Evolutionary conservation across 1,140 invertebrate species (phyloP).

Genomic region (Marisa cornuarietis): DNA sequence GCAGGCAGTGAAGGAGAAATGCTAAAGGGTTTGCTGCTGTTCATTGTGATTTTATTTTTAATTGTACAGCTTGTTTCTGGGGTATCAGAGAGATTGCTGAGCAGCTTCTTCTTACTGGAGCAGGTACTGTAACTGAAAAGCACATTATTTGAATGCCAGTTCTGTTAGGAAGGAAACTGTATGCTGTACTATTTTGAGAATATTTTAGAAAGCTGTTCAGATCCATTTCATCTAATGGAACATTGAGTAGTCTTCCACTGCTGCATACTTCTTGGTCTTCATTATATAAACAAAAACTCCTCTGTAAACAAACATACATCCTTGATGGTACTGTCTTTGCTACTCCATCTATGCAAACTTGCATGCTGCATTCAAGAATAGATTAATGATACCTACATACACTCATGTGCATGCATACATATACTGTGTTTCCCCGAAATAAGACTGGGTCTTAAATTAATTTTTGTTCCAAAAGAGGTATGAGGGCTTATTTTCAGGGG

Average conservation of each 20-base stretch:
- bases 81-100: constrained; percentile 52
- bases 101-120: constrained; percentile 38
- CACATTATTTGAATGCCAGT: no score
- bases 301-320: background rate
- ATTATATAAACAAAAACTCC: background rate
- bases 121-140: constrained; percentile 28
- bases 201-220: no score
- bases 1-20: background rate
- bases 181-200: no score
- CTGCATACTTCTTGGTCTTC: background rate
- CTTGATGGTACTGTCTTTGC: background rate
- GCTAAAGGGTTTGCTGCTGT: background rate
- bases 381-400: background rate
- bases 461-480: no score
- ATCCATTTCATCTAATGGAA: no score
- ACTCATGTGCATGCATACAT: background rate
- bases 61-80: constrained; percentile 55
- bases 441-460: no score
- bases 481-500: no score
- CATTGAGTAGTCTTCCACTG: no score
- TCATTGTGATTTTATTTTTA: constrained; percentile 3
- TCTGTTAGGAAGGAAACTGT: no score
- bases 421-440: no score
- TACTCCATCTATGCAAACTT: background rate
- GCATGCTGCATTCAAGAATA: background rate